Base-by-base conservation (phyloP, 2,797 vertebrate species). In the Sus cebifrons region DNA sequence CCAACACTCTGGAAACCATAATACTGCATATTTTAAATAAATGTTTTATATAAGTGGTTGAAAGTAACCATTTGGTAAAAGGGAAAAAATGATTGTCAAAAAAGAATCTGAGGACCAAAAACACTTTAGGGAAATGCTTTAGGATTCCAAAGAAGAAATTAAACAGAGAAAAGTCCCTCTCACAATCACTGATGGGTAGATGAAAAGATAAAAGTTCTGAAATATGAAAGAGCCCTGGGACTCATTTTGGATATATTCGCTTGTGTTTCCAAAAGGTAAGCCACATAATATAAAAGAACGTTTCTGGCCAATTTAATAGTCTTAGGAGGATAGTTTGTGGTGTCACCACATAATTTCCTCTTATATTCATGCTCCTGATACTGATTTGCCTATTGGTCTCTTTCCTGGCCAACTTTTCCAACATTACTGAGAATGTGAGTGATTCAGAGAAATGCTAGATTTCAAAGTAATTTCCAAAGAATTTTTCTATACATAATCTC, bases 61-160 rank as follows among this genome's bases (percentile, higher is more conserved):
- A 95, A 94, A 89, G 29, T 29, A 68, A 90, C 23, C 5, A 78
- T 36, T 87, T 92, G 87, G 21, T 70, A 77, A 82, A 91, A 60
- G 4, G 27, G 23, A 12, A 75, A 94, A 92, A 65, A 89, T 52
- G 29, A 87, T 79, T 96, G 86, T n/a, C 18, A 40, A 89, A 73
- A 89, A 91, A 64, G 60, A 32, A 94, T 94, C 78, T 84, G 79
- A 91, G 68, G 74, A 95, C 81, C 79, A 93, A 92, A 86, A 90
- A 73, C 79, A 92, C n/a, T 70, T 81, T 64, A 94, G 62, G 92
- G 86, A 91, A 97, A 96, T 88, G 62, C 14, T 96, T 96, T 73
- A 93, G 75, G 88, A 95, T 96, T 96, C 96, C 95, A 91, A 95
- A 97, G 92, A 96, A 97, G 88, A 98, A 95, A 97, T 86, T 97